Evolutionary conservation across 1,140 invertebrate genomes (phyloP).

Genomic region (Ceratoteleas bidentatus): DNA sequence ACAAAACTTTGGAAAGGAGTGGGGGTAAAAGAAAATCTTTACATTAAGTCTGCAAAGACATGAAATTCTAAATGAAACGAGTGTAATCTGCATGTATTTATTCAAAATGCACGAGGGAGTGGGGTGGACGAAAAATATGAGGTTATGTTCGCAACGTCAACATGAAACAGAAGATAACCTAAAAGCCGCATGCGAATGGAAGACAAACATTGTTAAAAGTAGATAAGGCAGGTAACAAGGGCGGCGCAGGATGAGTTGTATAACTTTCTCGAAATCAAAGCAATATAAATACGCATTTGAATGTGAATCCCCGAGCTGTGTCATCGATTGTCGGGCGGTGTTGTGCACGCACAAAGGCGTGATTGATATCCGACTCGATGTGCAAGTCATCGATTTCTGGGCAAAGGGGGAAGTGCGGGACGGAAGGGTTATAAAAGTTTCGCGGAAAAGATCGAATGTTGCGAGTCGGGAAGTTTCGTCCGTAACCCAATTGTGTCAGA

Average conservation of each 20-base stretch:
- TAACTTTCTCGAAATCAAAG: constrained; percentile 50
- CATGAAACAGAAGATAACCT: no score
- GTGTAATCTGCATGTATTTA: no score
- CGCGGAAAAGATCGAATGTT: constrained; percentile 41
- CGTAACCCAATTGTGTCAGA: constrained; percentile 55
- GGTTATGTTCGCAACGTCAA: no score
- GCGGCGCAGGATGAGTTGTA: constrained; percentile 32
- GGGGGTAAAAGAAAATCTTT: no score
- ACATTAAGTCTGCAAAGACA: no score
- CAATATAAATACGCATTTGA: constrained; percentile 58
- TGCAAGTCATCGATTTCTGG: constrained; percentile 53
- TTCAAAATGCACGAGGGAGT: no score
- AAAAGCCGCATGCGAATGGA: no score
- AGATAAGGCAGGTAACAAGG: constrained; percentile 49
- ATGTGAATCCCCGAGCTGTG: constrained; percentile 53
- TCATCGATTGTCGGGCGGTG: constrained; percentile 49
- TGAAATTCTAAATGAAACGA: no score
- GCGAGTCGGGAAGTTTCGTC: constrained; percentile 22
- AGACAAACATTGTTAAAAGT: constrained; percentile 26
- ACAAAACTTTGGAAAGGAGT: no score
- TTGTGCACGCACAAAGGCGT: constrained; percentile 51
- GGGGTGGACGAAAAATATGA: no score
- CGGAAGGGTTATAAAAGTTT: constrained; percentile 44
- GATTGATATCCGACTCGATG: constrained; percentile 54
- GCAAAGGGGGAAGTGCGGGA: constrained; percentile 18